Evolutionary conservation across 1,140 invertebrate genomes (phyloP).

Genomic region (Scaptomyza pallida): DNA sequence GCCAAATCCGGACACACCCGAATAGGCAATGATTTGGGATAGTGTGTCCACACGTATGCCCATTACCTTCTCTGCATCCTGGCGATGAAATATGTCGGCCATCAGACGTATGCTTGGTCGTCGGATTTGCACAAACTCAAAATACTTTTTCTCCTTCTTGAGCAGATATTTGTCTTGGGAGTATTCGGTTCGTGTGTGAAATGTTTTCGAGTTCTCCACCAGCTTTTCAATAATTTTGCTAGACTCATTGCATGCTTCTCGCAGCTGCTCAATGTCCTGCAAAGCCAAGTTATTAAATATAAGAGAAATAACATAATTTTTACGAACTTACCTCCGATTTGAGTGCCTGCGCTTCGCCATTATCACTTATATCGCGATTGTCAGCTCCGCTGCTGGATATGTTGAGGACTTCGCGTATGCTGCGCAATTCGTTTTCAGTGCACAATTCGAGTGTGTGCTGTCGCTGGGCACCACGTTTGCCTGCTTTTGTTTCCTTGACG

Average conservation of each 20-base stretch:
- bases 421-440: constrained; percentile 84
- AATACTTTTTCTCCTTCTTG: constrained; percentile 97
- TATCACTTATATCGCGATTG: constrained; percentile 93
- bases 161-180: constrained; percentile 97
- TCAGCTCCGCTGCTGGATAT: constrained; percentile 88
- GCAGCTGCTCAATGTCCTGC: constrained; percentile 91
- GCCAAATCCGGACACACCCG: constrained; percentile 91
- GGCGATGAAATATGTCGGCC: constrained; percentile 91
- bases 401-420: constrained; percentile 85
- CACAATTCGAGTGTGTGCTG: constrained; percentile 86
- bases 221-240: constrained; percentile 93
- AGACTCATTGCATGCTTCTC: constrained; percentile 89
- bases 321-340: constrained; percentile 86
- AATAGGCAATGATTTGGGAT: constrained; percentile 92
- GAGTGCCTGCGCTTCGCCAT: constrained; percentile 93
- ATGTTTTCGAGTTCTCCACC: constrained; percentile 95
- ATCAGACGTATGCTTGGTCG: constrained; percentile 91
- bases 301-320: not conserved
- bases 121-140: constrained; percentile 90
- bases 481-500: constrained; percentile 84
- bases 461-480: constrained; percentile 84
- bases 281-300: not conserved
- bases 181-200: constrained; percentile 94
- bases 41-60: constrained; percentile 93
- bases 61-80: constrained; percentile 91